These are phyloP conservation scores for Dolichotis patagonum DNA, from an alignment of 2,113 vertebrate species.

Conservation along the genomic window DNA sequence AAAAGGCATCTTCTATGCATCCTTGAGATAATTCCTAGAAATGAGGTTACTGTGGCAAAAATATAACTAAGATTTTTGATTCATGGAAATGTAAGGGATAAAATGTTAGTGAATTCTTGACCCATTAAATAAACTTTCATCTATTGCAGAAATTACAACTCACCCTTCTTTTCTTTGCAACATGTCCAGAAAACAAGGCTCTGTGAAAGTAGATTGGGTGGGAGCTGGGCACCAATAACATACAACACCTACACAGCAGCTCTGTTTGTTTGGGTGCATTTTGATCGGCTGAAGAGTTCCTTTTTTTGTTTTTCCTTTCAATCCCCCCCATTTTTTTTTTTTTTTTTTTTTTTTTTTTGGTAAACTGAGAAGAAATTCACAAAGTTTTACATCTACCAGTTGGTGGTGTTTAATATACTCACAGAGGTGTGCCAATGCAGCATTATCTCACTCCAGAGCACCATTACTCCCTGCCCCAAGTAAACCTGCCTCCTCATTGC, in stretches of 20 bases:
- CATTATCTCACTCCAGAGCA: neutral
- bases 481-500: neutral
- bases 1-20: neutral
- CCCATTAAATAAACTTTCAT: neutral
- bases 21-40: constrained; percentile 2
- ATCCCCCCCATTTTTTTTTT: too few relatives aligned
- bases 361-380: neutral
- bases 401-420: neutral
- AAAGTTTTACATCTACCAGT: neutral
- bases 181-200: neutral
- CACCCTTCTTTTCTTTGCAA: neutral
- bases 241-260: neutral
- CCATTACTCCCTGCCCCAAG: neutral
- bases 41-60: neutral
- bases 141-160: neutral
- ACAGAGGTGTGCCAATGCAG: neutral
- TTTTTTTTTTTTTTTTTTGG: too few relatives aligned
- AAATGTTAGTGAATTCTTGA: neutral
- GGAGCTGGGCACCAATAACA: too few relatives aligned
- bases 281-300: neutral
- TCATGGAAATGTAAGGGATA: neutral
- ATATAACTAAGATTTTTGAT: neutral
- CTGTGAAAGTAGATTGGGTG: neutral
- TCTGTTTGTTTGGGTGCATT: neutral
- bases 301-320: neutral